Evolutionary conservation across 37 sponge, comb jelly and placozoan species (phyloP), one percentile per base, ranked within the genome.

Genomic region (Bolinopsis microptera): DNA sequence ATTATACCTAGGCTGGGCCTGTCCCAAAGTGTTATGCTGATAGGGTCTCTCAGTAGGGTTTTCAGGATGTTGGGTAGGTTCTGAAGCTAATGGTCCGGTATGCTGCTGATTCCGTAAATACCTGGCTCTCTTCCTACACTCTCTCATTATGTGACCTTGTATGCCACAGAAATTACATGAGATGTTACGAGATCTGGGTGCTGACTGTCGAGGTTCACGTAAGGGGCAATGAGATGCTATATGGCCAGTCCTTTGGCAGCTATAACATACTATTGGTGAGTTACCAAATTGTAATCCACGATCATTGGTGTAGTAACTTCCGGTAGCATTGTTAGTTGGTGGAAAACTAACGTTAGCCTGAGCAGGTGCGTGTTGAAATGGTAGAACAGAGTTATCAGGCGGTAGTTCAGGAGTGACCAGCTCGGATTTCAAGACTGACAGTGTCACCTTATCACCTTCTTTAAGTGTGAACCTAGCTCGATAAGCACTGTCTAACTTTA

Each of bases 161-260:
- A 5, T 21, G 2, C 31, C 31, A 5, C 31, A 28, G 31, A 24
- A 72, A 30, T 28, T 8, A 72, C 31, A 28, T 23, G 26, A 28
- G 5, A 72, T 21, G 75, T 5, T 72, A 23, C 75, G 5, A n/a
- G 5, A 23, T 28, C n/a, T 2, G 5, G 22, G 31, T 2, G 5
- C 2, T n/a, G 26, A 24, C 3, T 2, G n/a, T 8, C 31, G 75
- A 8, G 26, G 75, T 8, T 2, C 31, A 8, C 5, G 75, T 30
- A 30, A n/a, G 31, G 75, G 75, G 24, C 90, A 86, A 9, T 86
- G 61, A 34, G 9, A 41, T 39, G 90, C 32, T 22, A 39, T 39
- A 48, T 86, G 90, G 3, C 90, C 90, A 39, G 41, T n/a, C 26
- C 35, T 22, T 22, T 40, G 90, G 61, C 90, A 86, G 8, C 23